Evolutionary conservation across 2,113 vertebrate genomes (phyloP).

Genomic region (Phaethornis superciliosus): DNA sequence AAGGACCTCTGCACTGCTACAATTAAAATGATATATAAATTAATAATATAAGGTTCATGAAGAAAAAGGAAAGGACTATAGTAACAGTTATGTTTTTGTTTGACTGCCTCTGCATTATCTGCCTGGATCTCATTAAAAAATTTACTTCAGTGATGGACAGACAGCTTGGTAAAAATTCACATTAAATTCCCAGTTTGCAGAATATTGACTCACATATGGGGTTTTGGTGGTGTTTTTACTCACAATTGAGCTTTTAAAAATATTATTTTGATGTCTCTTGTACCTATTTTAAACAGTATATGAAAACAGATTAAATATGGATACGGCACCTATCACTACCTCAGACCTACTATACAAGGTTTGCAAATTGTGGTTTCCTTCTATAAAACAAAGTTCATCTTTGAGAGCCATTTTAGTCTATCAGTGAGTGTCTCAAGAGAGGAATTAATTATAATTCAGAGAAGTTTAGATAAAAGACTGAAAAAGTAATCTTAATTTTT

Average conservation of each 20-base stretch:
- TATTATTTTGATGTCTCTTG: neutral
- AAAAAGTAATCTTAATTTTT: neutral
- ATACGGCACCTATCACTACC: neutral
- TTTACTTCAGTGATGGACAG: neutral
- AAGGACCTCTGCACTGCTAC: neutral
- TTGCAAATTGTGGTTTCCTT: neutral
- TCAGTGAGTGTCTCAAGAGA: neutral
- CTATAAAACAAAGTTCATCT: neutral
- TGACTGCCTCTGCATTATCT: neutral
- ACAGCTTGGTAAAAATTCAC: neutral
- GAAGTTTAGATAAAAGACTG: neutral
- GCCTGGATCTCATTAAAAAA: neutral
- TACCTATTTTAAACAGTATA: neutral
- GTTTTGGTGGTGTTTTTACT: too few species aligned
- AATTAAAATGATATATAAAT: neutral
- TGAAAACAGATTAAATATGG: neutral
- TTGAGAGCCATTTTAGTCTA: neutral
- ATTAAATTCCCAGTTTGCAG: neutral
- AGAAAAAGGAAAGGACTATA: neutral
- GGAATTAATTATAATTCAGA: neutral
- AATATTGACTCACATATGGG: neutral
- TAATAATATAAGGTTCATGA: neutral
- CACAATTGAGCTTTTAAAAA: neutral
- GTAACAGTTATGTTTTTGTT: neutral
- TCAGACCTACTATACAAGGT: neutral